Evolutionary conservation across 2,888 invertebrate genomes (phyloP), one percentile per base, ranked within the genome.

Genomic region (Leucophora obtusa): DNA sequence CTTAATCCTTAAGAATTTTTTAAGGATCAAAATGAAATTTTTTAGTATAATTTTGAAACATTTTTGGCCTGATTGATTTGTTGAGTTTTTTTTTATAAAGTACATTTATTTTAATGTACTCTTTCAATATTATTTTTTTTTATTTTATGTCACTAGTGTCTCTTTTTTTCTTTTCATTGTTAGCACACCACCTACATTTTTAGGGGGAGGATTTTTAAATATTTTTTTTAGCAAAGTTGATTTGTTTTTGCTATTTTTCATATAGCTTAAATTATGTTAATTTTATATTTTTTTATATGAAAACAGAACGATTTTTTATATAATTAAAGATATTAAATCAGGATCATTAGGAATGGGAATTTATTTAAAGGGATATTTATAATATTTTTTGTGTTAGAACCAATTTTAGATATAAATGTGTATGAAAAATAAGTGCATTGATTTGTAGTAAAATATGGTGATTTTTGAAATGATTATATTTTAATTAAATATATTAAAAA

Each of bases 21-120:
- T 50, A 43, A 68, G 74, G 50, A 50, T 72, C 60, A 56, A 28
- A 18, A 50, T 59, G 50, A 51, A 50, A 47, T 62, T 54, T 66
- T 77, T 77, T 69, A 71, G 71, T 81, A 60, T 58, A 83, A 89
- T 88, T 88, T 89, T 88, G 89, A 90, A 89, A 90, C 88, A 89
- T 89, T 87, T 88, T 89, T 88, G 89, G 89, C 89, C 89, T 90
- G 89, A 89, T 89, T 89, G 89, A 89, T 88, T 89, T 88, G 89
- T 88, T 85, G 84, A 84, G 28, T 77, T 84, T 82, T 85, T 75
- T 73, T 84, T 83, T 81, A 58, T 83, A 65, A 77, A 79, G 80
- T 75, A 82, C 65, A 69, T 65, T 10, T 65, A 83, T 82, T 82
- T 82, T 43, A 79, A 82, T 84, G 74, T 83, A 83, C 80, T 77